Conservation (phyloP, 1,140 invertebrate species). For the Oppia nitens region DNA sequence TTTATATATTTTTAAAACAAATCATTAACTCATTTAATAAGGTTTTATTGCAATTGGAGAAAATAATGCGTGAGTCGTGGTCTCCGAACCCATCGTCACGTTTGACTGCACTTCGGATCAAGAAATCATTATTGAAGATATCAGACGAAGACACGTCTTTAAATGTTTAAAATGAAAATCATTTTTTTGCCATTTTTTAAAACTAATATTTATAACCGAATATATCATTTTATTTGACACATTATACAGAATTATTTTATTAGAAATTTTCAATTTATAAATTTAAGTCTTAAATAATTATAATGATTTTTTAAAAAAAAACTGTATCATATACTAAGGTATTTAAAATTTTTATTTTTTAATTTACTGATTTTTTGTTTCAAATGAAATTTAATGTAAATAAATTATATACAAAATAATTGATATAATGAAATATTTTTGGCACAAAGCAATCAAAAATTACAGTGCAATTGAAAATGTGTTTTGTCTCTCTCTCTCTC, state of each 20-base stretch:
- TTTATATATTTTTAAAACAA: neutral
- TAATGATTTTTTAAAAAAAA: neutral
- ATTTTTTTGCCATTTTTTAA: neutral
- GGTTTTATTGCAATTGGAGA: constrained; percentile 66
- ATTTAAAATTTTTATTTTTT: too few relatives aligned
- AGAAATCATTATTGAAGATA: constrained; percentile 39
- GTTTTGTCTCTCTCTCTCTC: too few relatives aligned
- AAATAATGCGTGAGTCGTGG: constrained; percentile 95
- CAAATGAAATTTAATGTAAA: neutral
- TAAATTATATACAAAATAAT: neutral
- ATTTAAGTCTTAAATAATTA: neutral
- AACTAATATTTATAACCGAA: neutral
- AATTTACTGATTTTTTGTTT: neutral
- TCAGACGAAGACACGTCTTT: neutral
- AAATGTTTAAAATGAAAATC: neutral
- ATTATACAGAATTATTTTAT: neutral
- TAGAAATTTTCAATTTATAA: neutral
- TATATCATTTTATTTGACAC: neutral
- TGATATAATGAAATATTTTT: too few relatives aligned
- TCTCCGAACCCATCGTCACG: constrained; percentile 79
- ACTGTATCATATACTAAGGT: too few relatives aligned
- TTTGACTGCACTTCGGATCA: constrained; percentile 75
- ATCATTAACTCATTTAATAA: constrained; percentile 30
- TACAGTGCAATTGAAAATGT: too few relatives aligned
- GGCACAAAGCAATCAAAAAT: too few relatives aligned